Percentiles rank a stretch among this genome's conserved stretches.
These are phyloP conservation scores for Drosophila yooni DNA, from an alignment of 2,888 invertebrate species.

Conservation along the genomic window DNA sequence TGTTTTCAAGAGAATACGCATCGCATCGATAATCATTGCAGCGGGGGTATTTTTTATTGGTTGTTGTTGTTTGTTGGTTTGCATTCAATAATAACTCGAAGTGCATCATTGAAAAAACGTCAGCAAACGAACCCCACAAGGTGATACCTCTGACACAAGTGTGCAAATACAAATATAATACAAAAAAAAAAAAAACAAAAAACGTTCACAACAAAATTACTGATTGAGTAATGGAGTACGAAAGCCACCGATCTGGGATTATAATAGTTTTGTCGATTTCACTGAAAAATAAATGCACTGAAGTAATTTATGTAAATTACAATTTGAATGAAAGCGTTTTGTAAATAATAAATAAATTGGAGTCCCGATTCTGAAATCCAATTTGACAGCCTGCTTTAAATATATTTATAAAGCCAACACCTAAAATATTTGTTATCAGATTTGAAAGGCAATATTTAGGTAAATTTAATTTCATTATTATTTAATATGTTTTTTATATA, in stretches of 20 bases:
- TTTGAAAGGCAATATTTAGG: neutral
- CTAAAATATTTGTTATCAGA: neutral
- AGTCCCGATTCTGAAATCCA: neutral
- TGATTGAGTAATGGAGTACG: neutral
- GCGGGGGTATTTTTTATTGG: constrained; percentile 6
- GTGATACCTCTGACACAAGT: neutral
- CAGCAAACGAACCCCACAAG: neutral
- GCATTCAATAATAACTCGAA: constrained; percentile 15
- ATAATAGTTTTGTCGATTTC: neutral
- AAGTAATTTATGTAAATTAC: neutral
- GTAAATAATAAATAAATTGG: neutral
- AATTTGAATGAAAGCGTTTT: neutral
- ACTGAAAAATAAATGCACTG: neutral
- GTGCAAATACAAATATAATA: neutral
- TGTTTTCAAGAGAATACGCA: constrained; percentile 18
- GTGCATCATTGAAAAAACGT: constrained; percentile 32
- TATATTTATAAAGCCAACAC: neutral
- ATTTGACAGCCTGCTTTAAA: neutral
- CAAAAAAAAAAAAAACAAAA: too few relatives aligned
- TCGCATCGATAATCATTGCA: constrained; percentile 32
- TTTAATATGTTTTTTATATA: neutral
- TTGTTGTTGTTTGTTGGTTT: constrained; percentile 19
- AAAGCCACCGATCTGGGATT: neutral
- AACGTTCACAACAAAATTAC: neutral
- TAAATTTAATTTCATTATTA: neutral